Evolutionary conservation across 2,888 invertebrate genomes (phyloP).

Genomic region (Prosapia bicincta): DNA sequence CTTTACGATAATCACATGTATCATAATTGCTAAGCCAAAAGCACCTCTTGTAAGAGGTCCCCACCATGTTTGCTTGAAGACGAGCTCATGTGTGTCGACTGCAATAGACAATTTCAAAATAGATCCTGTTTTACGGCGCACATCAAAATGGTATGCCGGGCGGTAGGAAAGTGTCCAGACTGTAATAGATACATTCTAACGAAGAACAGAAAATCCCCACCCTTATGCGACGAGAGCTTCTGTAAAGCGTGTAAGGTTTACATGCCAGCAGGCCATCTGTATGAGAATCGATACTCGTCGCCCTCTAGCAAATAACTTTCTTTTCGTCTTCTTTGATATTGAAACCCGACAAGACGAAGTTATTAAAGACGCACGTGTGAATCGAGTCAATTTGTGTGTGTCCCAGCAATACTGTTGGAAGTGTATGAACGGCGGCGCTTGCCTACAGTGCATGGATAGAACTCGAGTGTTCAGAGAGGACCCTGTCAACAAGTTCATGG

Average conservation of each 20-base stretch:
- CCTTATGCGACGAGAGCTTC: slow-evolving; percentile 25
- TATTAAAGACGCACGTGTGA: not conserved
- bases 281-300: slow-evolving; percentile 34
- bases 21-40: not conserved
- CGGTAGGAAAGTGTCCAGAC: slow-evolving; percentile 14
- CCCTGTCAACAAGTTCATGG: no score
- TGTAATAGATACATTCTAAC: no score
- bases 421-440: no score
- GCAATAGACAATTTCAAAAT: not conserved
- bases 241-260: no score
- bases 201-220: slow-evolving; percentile 2
- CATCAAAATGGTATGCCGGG: not conserved
- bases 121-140: not conserved
- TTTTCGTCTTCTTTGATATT: no score
- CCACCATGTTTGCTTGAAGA: not conserved
- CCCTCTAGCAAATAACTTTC: no score
- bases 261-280: no score
- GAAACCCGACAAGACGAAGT: slow-evolving; percentile 33
- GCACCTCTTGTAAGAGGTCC: slow-evolving; percentile 2
- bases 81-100: not conserved
- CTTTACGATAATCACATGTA: no score
- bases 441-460: no score
- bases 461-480: no score
- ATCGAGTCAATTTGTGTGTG: slow-evolving; percentile 7
- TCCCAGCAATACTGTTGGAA: no score